Evolutionary conservation across 2,888 invertebrate genomes (phyloP), one percentile per base, ranked within the genome.

Genomic region (Schizotus pectinicornis): DNA sequence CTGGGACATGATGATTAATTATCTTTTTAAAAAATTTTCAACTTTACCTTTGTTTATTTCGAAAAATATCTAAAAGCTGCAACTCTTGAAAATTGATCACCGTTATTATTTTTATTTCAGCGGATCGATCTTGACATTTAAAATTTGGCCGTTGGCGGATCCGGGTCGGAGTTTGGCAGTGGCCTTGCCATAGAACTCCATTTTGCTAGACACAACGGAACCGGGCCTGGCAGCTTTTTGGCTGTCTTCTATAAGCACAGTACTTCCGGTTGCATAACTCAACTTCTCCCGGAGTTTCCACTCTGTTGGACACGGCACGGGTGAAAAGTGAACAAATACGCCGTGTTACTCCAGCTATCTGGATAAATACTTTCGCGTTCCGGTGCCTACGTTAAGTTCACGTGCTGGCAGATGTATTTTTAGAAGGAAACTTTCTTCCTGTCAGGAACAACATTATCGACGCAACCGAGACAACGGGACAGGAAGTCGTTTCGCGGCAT

Each of bases 231-330:
- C 22, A 22, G 22, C 22, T 5, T 22, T 22, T 22, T 22, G 22
- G 45, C 41, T 54, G 47, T 47, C 54, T 47, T 39, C 13, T 47
- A 39, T 45, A 53, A 51, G 38, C 53, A 32, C 45, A 13, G 12
- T 12, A 53, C 30, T 53, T 53, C 53, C 53, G 53, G 45, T 45
- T 53, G 53, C 53, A 53, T 53, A 53, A 53, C 53, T 53, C 53
- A 53, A 45, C 38, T 46, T 46, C 38, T 11, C 41, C 12, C 45
- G 22, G 43, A 53, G 32, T 46, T 53, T 22, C 8, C 45, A 45
- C 53, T 51, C 43, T 35, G 33, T 43, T 38, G 51, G 51, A 51
- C 35, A 43, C 9, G 51, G 37, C 43, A 43, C 22, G 22, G 22
- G 22, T 51, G 51, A 43, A 51, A 51, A 51, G 36, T 35, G 43